Evolutionary conservation across 2,888 invertebrate genomes (phyloP).

Genomic region (Latrodectus elegans): DNA sequence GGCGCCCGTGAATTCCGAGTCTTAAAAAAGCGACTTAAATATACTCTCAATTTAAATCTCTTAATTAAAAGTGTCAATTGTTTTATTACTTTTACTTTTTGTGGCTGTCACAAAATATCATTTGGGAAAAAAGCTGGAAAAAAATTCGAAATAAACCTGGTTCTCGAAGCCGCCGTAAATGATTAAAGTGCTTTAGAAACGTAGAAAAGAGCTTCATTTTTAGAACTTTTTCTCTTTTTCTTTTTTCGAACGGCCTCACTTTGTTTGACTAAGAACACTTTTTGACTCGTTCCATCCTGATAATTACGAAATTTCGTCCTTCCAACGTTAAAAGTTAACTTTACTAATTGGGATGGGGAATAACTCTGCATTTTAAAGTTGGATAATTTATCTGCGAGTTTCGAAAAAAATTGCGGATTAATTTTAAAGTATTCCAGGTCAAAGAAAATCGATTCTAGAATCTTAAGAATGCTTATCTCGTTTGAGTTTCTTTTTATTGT

Average conservation of each 20-base stretch:
- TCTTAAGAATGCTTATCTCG: too few relatives aligned
- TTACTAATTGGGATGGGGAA: neutral
- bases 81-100: conserved; percentile 6
- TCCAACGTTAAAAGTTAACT: neutral
- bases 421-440: too few relatives aligned
- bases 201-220: neutral
- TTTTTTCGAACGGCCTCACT: neutral
- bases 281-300: neutral
- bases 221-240: neutral
- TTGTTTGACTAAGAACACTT: neutral
- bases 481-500: too few relatives aligned
- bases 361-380: neutral
- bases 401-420: too few relatives aligned
- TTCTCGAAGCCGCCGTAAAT: conserved; percentile 13
- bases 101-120: neutral
- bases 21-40: neutral
- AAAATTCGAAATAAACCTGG: conserved; percentile 12
- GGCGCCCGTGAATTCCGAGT: too few relatives aligned
- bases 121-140: neutral
- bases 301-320: neutral
- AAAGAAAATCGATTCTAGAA: too few relatives aligned
- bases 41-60: conserved; percentile 38
- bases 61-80: conserved; percentile 53
- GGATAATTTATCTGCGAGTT: too few relatives aligned
- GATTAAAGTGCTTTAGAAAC: conserved; percentile 25